Conservation (phyloP, 1,140 invertebrate species). For the Drosophila tropicalis region DNA sequence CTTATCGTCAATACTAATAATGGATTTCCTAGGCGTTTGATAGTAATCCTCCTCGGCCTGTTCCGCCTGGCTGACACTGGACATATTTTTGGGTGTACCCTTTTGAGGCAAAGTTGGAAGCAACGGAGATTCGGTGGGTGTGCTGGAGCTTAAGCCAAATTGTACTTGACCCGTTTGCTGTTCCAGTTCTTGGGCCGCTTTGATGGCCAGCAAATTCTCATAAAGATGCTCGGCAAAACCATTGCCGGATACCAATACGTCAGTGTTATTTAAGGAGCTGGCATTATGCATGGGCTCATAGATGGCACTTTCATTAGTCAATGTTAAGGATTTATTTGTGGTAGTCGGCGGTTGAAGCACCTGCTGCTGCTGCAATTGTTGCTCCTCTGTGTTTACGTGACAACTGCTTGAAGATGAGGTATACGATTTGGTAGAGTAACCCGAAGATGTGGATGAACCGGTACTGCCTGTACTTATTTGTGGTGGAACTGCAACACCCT, state of each 20-base stretch:
- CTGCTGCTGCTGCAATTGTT: slow-evolving; percentile 14
- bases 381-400: slow-evolving; percentile 57
- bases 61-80: slow-evolving; percentile 12
- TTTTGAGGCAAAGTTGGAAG: slow-evolving; percentile 61
- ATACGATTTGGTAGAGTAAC: slow-evolving; percentile 76
- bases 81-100: slow-evolving; percentile 27
- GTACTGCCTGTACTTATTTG: slow-evolving; percentile 45
- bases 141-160: slow-evolving; percentile 68
- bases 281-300: slow-evolving; percentile 68
- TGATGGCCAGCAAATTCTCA: slow-evolving; percentile 73
- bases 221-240: slow-evolving; percentile 73
- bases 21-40: slow-evolving; percentile 76
- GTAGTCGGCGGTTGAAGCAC: not conserved
- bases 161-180: slow-evolving; percentile 21
- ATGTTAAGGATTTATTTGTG: not conserved
- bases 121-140: slow-evolving; percentile 75
- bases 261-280: slow-evolving; percentile 44
- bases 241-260: slow-evolving; percentile 15
- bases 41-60: slow-evolving; percentile 71
- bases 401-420: slow-evolving; percentile 70
- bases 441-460: slow-evolving; percentile 64
- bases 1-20: slow-evolving; percentile 80
- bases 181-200: slow-evolving; percentile 74
- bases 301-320: slow-evolving; percentile 66
- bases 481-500: slow-evolving; percentile 25